phyloP scores from a whole-genome alignment of 2,797 vertebrate genomes.

The Petrocephalus sullivani region DNA sequence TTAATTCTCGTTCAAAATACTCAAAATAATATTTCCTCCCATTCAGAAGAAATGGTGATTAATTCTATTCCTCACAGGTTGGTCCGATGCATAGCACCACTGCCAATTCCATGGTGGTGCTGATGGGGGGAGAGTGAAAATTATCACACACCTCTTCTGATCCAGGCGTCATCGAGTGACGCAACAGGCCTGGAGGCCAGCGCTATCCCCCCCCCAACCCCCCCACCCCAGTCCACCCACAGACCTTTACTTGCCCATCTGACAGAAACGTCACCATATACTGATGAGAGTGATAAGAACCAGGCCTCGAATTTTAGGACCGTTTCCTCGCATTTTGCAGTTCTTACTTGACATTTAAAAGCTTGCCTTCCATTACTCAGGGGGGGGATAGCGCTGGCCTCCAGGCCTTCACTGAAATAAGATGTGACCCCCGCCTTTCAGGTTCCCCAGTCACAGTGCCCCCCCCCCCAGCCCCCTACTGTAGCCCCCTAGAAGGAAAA shows the following conservation, averaged over 20 bases:
- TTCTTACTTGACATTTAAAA: conserved; percentile 5
- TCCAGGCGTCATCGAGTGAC: not conserved
- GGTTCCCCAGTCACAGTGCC: not conserved
- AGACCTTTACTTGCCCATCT: not conserved
- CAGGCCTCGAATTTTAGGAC: not conserved
- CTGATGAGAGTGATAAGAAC: not conserved
- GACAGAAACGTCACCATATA: not conserved
- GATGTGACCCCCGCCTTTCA: not conserved
- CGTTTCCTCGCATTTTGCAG: not conserved
- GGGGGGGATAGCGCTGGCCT: too few relatives aligned
- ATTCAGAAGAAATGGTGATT: not conserved
- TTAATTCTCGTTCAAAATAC: not conserved
- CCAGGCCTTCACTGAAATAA: not conserved
- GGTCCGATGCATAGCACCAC: not conserved
- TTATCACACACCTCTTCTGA: not conserved
- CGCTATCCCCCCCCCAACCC: not conserved
- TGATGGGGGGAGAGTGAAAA: not conserved
- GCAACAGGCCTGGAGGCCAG: not conserved
- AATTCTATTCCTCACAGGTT: not conserved
- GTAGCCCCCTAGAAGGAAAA: not conserved
- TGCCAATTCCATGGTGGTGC: not conserved
- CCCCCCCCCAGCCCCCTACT: not conserved
- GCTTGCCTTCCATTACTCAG: not conserved
- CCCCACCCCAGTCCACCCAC: not conserved
- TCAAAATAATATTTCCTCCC: not conserved